Conservation (phyloP, 1,140 invertebrate genomes). For the Triops cancriformis region DNA sequence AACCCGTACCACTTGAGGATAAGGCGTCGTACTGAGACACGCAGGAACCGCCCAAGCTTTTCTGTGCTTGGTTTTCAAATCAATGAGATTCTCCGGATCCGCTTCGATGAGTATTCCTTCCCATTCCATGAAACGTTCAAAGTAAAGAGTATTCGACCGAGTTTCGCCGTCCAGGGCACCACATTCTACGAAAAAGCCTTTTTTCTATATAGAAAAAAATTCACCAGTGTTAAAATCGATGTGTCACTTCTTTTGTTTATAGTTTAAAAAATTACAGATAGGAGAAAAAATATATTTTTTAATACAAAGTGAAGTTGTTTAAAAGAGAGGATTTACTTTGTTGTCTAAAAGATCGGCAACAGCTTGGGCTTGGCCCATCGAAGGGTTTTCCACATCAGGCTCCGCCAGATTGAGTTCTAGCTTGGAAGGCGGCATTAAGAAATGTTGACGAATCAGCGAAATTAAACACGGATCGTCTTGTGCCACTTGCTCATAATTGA, state of each 20-base stretch:
- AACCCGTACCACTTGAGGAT: slow-evolving; percentile 33
- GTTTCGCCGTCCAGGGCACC: slow-evolving; percentile 32
- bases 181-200: slow-evolving; percentile 33
- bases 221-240: no score
- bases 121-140: slow-evolving; percentile 31
- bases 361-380: slow-evolving; percentile 41
- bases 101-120: slow-evolving; percentile 31
- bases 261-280: no score
- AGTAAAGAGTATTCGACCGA: slow-evolving; percentile 30
- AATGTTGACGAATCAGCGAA: slow-evolving; percentile 31
- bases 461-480: slow-evolving; percentile 33
- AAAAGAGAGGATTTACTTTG: slow-evolving; percentile 26
- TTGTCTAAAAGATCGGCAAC: slow-evolving; percentile 44
- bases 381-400: slow-evolving; percentile 37
- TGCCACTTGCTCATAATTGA: slow-evolving; percentile 22
- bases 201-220: slow-evolving; percentile 22
- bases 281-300: background rate
- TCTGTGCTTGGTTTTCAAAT: slow-evolving; percentile 41
- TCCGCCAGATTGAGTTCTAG: slow-evolving; percentile 31
- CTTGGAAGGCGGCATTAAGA: slow-evolving; percentile 33
- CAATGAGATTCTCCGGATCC: slow-evolving; percentile 44
- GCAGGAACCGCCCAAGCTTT: slow-evolving; percentile 41
- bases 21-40: slow-evolving; percentile 40
- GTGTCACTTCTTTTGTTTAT: no score
- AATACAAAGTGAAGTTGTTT: background rate